Evolutionary conservation across 1,140 invertebrate species (phyloP), one percentile per base, ranked within the genome.

Genomic region (Watersipora subatra): DNA sequence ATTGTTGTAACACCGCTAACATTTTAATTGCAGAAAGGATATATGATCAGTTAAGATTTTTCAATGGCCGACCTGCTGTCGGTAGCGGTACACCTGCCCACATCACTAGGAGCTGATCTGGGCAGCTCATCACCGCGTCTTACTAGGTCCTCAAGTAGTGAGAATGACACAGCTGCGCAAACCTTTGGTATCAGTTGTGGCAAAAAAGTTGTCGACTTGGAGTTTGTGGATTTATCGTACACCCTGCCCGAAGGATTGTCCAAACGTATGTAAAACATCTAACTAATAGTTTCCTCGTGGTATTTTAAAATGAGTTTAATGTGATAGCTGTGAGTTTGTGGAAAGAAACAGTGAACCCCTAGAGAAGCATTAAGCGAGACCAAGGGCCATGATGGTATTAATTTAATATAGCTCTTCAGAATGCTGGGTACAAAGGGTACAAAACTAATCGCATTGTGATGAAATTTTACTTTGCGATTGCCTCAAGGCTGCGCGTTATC

Each of bases 141-240:
- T 15, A 59, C 58, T 1, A 68, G 66, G 28, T 64, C 65, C 28
- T 62, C 67, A 20, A 25, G 24, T 20, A 20, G 25, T 29, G 20
- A 27, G 57, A 25, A 27, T 61, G 25, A 2, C 57, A 29, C 26
- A n/a, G 58, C 17, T 12, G 28, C 12, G 29, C 62, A 27, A 62
- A 66, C 26, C 34, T 64, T 56, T 56, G 56, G 12, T 64, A 56
- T 27, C 64, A 70, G 46, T 61, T 64, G 20, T 20, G 58, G 58
- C 17, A 84, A 89, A 57, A 89, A 89, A 28, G 88, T 89, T 57
- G 89, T 93, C 29, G 89, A 92, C 76, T 90, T 93, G 67, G 87
- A 90, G 80, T 93, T 92, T 80, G 85, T 84, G 62, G 86, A 92
- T 73, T 83, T 93, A 29, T 87, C 87, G 12, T 93, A 92, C 79